Base-by-base conservation (phyloP, 1,140 invertebrate species). In the Saxidomus purpurata region DNA sequence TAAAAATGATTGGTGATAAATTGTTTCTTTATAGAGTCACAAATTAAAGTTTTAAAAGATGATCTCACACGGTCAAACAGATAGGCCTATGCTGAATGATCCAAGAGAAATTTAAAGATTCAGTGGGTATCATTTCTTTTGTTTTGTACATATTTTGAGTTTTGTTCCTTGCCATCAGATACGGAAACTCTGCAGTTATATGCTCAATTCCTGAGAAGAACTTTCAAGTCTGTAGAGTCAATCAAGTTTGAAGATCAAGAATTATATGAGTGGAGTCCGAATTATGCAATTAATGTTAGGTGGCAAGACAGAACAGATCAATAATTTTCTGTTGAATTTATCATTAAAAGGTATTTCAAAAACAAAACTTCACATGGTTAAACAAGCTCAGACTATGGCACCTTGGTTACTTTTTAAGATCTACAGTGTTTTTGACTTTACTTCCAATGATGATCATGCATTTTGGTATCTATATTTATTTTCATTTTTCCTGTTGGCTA, bases 201-300 rank as follows among this genome's bases (percentile, higher is more conserved):
- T 31, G 13, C 67, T 71, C 67, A 71, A 40, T 71, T 71, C 34
- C 34, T 40, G 67, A 34, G 67, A 9, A 71, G 67, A 3, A 71
- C n/a, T n/a, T n/a, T n/a, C n/a, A n/a, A n/a, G n/a, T n/a, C n/a
- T n/a, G n/a, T n/a, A n/a, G n/a, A n/a, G n/a, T n/a, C 6, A 9
- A 28, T 71, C 34, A 71, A 71, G 34, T 71, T 28, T 9, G 67
- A 28, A 40, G 67, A 71, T 71, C 17, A 34, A 22, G 22, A 71
- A 34, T 28, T 71, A 71, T 28, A 71, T 28, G 2, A 71, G 67
- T 71, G 71, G 71, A n/a, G 71, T 76, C 43, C 17, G 43, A 76
- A 43, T 38, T 15, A 11, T 76, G 36, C 34, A 76, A 15, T 49
- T 19, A 25, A 3, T 76, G 36, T 76, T 43, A 76, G 71, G 71